Conservation (phyloP, 2,888 invertebrate genomes). For the Alloscopus bannaensis region DNA sequence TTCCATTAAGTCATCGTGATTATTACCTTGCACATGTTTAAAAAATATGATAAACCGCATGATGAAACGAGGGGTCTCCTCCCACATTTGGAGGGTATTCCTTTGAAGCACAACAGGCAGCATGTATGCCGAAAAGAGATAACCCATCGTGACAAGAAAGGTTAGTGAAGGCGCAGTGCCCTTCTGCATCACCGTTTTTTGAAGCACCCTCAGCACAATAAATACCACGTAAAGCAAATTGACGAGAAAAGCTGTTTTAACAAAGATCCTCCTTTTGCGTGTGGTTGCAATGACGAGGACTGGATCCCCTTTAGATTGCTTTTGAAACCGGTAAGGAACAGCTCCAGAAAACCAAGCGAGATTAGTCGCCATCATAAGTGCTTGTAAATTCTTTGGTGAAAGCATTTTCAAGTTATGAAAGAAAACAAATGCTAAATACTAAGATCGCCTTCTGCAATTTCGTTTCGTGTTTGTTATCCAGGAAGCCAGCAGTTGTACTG, state of each 20-base stretch:
- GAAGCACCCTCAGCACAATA: slow-evolving; percentile 22
- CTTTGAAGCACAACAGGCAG: slow-evolving; percentile 34
- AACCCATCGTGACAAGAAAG: slow-evolving; percentile 42
- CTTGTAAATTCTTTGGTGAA: slow-evolving; percentile 22
- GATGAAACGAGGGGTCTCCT: slow-evolving; percentile 19
- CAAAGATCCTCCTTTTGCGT: not conserved
- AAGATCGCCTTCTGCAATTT: too few species aligned
- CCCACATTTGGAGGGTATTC: slow-evolving; percentile 10
- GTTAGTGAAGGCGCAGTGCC: not conserved
- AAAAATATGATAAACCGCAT: slow-evolving; percentile 25
- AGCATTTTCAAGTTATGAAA: slow-evolving; percentile 23
- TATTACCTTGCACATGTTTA: slow-evolving; percentile 27
- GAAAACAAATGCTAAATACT: too few species aligned
- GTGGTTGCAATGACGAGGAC: not conserved
- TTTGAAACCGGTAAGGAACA: slow-evolving; percentile 24
- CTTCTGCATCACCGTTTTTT: slow-evolving; percentile 1
- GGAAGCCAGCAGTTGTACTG: too few species aligned
- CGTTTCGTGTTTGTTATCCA: too few species aligned
- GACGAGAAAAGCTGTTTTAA: not conserved
- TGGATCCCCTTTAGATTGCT: not conserved
- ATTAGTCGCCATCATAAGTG: slow-evolving; percentile 25
- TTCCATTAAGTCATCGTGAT: too few species aligned
- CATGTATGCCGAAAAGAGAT: slow-evolving; percentile 18
- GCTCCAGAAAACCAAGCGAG: slow-evolving; percentile 29
- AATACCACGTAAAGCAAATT: slow-evolving; percentile 20